phyloP scores from a whole-genome alignment of 37 sponge, comb jelly and placozoan species.

The Corticium candelabrum region DNA sequence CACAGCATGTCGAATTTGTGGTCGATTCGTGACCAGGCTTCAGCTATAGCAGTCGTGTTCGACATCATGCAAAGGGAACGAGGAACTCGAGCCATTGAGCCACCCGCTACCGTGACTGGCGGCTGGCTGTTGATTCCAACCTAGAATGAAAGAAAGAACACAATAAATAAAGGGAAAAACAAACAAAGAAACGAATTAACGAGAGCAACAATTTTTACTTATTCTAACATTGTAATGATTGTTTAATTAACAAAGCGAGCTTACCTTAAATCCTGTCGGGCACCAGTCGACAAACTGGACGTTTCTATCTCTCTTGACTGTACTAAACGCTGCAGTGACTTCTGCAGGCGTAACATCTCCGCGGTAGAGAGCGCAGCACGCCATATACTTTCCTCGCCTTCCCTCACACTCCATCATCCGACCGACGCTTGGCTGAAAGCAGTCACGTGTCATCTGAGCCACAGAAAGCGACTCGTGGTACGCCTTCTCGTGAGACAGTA shows the following conservation, averaged over 20 bases:
- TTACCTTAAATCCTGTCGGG: slow-evolving; percentile 94
- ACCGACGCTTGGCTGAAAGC: slow-evolving; percentile 84
- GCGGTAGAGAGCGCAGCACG: slow-evolving; percentile 86
- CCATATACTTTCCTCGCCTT: slow-evolving; percentile 94
- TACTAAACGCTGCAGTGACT: slow-evolving; percentile 73
- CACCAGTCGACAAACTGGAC: slow-evolving; percentile 97
- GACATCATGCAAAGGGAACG: slow-evolving; percentile 83
- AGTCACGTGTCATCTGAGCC: slow-evolving; percentile 63
- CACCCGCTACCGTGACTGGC: slow-evolving; percentile 77
- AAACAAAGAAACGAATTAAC: too few relatives aligned
- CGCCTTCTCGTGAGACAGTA: slow-evolving; percentile 68
- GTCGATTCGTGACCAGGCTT: slow-evolving; percentile 83
- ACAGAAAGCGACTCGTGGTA: slow-evolving; percentile 70
- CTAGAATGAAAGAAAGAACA: too few relatives aligned
- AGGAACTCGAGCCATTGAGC: slow-evolving; percentile 75
- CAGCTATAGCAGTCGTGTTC: slow-evolving; percentile 91
- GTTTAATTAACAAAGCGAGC: too few relatives aligned
- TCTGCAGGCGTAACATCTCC: slow-evolving; percentile 90
- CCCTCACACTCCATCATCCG: slow-evolving; percentile 96
- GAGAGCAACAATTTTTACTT: too few relatives aligned
- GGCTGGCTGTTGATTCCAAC: slow-evolving; percentile 99
- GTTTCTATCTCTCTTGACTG: slow-evolving; percentile 76
- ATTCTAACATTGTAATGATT: too few relatives aligned
- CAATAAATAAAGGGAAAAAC: too few relatives aligned
- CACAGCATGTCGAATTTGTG: slow-evolving; percentile 96